Evolutionary conservation across 2,113 vertebrate species (phyloP), one percentile per base, ranked within the genome.

Genomic region (Notothenia coriiceps): DNA sequence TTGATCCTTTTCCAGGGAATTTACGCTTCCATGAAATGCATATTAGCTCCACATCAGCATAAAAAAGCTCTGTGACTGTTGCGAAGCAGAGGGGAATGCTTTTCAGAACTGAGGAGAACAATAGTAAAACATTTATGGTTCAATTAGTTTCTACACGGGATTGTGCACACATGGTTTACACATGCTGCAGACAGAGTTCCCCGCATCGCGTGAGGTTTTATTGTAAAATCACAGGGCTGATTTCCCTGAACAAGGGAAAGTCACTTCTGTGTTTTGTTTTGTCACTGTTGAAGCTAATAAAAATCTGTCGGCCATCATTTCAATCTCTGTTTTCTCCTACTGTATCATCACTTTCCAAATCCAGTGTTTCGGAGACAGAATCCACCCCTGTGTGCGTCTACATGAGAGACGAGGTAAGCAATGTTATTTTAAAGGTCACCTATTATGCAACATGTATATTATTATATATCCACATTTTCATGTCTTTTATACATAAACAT

Each of bases 401-500:
- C 92, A 95, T 95, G 95, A 93, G 94, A 86, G 91, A 95, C 40
- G 94, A 95, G 93, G 95, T 95, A 89, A 33, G 79, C 18, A 62
- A 4, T 20, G 17, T 56, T 77, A 63, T 50, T 74, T 64, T 51
- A 63, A 70, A 54, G 29, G 29, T 29, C 29, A 29, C 29, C 29
- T 29, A 29, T 29, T 29, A 29, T 29, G 29, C 29, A 29, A 29
- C 29, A 29, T 29, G 22, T 22, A 22, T 22, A 22, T 29, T 29
- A 29, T 29, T 29, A 29, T 29, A 29, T 29, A 29, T 29, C 29
- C 29, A 29, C 29, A 4, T 29, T 4, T 29, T 29, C 29, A 29
- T 29, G 29, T 29, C 29, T 29, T 29, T 29, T 3, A 29, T 29
- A 4, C 29, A 29, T 29, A 29, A 29, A 29, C 29, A 29, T 29